Evolutionary conservation across 2,113 vertebrate genomes (phyloP), one percentile per base, ranked within the genome.

Genomic region (Xiphias gladius): DNA sequence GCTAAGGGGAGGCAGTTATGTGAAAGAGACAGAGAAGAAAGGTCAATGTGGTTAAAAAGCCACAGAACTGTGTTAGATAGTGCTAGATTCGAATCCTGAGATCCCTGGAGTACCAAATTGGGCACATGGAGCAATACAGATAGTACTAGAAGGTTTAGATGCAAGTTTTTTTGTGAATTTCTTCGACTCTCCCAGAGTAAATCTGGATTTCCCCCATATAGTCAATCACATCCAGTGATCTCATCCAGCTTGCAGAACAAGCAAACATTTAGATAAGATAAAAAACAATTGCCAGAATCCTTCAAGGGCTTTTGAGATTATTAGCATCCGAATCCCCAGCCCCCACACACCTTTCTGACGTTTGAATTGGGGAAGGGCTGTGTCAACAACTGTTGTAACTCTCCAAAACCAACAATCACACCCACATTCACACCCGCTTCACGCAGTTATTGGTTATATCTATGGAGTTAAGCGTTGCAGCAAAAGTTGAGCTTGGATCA

Each of bases 21-120:
- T 48, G 46, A 65, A 61, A 39, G 41, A 73, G 41, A 37, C 24
- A 1, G 32, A 66, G 54, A 64, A 37, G 37, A 72, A 80, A 80
- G 52, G 68, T 72, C 57, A 48, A 7, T 14, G 20, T 24, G 54
- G 19, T 37, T 41, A 59, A 59, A 17, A 63, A 43, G 48, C 39
- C 37, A 9, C 57, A 52, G 75, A 76, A 46, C 79, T 77, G 64
- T 64, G 22, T 54, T 9, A 37, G 35, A 48, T 61, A 20, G 48
- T 35, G 17, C 54, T 57, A 39, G 35, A 48, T 28, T 2, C 28
- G 35, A 55, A 30, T 48, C 22, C 3, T 35, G 12, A 43, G 17
- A 39, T 62, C 17, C 20, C 12, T 28, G 7, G 52, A 43, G 32
- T 24, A 12, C 22, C 16, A 43, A 52, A 39, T 30, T 14, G 24